A percentile compares a stretch with the other conserved stretches of the same genome.
These are phyloP conservation scores for Oncopeltus fasciatus DNA, from an alignment of 1,140 invertebrate species.

Conservation along the genomic window DNA sequence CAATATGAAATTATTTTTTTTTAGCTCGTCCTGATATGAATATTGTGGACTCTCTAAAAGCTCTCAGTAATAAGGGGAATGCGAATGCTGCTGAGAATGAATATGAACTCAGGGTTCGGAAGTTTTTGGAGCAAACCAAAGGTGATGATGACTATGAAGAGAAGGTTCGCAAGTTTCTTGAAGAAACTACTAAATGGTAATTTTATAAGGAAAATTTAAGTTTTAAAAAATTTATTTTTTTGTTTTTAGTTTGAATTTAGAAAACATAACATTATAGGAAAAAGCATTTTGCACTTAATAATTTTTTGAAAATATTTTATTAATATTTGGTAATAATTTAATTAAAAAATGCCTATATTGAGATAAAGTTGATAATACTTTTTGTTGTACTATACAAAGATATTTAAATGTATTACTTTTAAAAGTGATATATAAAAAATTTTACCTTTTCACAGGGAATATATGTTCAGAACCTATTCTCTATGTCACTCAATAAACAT, in stretches of 20 bases:
- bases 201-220: neutral
- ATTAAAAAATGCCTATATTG: too few species aligned
- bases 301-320: too few species aligned
- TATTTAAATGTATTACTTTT: too few species aligned
- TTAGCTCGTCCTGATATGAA: neutral
- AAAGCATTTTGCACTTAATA: too few species aligned
- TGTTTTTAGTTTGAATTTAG: too few species aligned
- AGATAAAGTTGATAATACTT: too few species aligned
- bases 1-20: neutral
- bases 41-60: neutral
- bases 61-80: neutral
- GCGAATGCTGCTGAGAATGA: conserved; percentile 31
- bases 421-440: too few species aligned
- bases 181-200: conserved; percentile 56
- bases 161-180: conserved; percentile 63
- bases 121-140: conserved; percentile 61
- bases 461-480: neutral
- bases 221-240: too few species aligned
- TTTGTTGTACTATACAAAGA: too few species aligned
- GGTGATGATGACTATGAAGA: conserved; percentile 70
- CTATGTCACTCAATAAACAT: neutral
- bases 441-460: neutral
- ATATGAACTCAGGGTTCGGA: conserved; percentile 56
- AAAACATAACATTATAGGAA: too few species aligned
- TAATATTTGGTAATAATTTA: too few species aligned